Evolutionary conservation across 2,888 invertebrate genomes (phyloP).

Genomic region (Drosophila subsilvestris): DNA sequence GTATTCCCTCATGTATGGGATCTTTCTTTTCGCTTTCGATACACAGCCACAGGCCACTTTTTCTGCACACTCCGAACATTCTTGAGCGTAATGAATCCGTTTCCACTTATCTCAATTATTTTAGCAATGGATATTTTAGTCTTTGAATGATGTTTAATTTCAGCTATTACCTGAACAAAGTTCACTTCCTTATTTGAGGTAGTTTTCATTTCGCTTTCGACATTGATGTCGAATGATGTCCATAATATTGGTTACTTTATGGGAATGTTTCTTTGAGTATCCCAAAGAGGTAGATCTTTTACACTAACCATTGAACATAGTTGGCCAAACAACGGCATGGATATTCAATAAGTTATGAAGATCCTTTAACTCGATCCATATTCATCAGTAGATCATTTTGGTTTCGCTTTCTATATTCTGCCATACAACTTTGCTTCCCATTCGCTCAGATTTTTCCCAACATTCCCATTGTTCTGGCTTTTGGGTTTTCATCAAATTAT

Average conservation of each 20-base stretch:
- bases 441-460: background rate
- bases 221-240: no score
- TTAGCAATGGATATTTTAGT: background rate
- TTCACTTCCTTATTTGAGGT: background rate
- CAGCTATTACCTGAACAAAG: background rate
- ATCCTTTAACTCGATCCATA: no score
- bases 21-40: background rate
- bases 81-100: background rate
- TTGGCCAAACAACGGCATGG: background rate
- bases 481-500: constrained; percentile 29
- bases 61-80: background rate
- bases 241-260: background rate
- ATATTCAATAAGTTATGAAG: background rate
- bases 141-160: background rate
- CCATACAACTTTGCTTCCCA: background rate
- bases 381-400: constrained; percentile 19
- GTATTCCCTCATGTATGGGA: background rate
- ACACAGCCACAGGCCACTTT: background rate
- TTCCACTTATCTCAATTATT: background rate
- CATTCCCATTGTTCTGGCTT: constrained; percentile 32
- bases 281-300: background rate
- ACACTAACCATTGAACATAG: background rate
- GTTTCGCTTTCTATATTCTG: constrained; percentile 22
- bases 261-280: background rate
- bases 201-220: background rate